A percentile compares a stretch with the other conserved stretches of the same genome.
Evolutionary conservation across 2,888 invertebrate species (phyloP).

Genomic region (Idaea dimidiata): DNA sequence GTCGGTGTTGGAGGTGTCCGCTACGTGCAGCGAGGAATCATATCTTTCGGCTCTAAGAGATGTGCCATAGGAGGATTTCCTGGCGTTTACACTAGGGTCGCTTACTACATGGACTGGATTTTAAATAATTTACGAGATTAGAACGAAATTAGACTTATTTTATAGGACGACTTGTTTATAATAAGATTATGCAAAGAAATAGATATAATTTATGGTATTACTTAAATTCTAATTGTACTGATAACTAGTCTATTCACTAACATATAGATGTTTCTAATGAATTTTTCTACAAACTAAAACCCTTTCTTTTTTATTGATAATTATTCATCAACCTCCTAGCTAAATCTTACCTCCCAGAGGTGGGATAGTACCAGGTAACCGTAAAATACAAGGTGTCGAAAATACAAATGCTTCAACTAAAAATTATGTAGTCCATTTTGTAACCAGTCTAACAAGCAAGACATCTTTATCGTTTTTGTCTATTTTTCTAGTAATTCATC

Average conservation of each 20-base stretch:
- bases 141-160: slow-evolving; percentile 4
- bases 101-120: slow-evolving; percentile 82
- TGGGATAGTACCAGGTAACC: too few species aligned
- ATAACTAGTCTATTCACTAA: slow-evolving; percentile 1
- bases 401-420: too few species aligned
- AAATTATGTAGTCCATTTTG: too few species aligned
- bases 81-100: slow-evolving; percentile 81
- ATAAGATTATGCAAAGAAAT: background rate
- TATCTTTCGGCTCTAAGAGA: slow-evolving; percentile 77
- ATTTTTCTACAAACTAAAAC: background rate
- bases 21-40: slow-evolving; percentile 82
- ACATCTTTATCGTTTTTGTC: too few species aligned
- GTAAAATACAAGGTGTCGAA: too few species aligned
- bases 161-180: slow-evolving; percentile 12
- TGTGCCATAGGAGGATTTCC: slow-evolving; percentile 78
- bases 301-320: background rate
- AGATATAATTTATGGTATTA: background rate
- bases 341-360: background rate
- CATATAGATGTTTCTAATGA: background rate
- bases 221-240: background rate
- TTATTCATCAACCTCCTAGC: background rate
- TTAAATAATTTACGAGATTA: slow-evolving; percentile 65
- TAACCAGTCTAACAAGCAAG: too few species aligned
- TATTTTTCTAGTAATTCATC: too few species aligned
- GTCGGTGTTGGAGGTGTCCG: slow-evolving; percentile 53